phyloP scores from a whole-genome alignment of 1,140 invertebrate genomes.

The Spodoptera frugiperda region DNA sequence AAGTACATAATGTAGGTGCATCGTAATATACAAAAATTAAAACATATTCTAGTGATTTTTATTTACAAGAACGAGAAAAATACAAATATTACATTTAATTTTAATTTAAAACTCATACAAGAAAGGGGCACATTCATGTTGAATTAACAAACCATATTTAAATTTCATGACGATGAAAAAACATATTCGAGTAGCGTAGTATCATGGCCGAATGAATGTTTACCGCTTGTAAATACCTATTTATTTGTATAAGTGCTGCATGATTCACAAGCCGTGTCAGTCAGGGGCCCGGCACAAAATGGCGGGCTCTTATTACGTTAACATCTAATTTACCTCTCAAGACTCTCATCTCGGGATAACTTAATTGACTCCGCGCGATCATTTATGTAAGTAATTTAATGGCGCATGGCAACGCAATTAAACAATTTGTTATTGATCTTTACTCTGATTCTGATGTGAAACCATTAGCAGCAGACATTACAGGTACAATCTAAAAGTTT shows the following conservation, averaged over 20 bases:
- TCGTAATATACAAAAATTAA: too few species aligned
- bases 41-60: too few species aligned
- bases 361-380: conserved; percentile 54
- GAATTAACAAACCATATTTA: too few species aligned
- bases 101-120: too few species aligned
- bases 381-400: conserved; percentile 54
- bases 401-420: conserved; percentile 20
- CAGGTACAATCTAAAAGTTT: conserved; percentile 9
- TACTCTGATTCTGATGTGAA: not conserved
- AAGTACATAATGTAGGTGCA: too few species aligned
- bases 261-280: conserved; percentile 15
- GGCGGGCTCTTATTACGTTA: conserved; percentile 56
- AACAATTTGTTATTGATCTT: conserved; percentile 9
- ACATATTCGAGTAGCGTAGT: too few species aligned
- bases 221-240: too few species aligned
- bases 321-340: conserved; percentile 56
- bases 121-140: too few species aligned
- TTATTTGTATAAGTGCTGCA: not conserved
- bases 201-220: too few species aligned
- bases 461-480: conserved; percentile 1
- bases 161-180: too few species aligned
- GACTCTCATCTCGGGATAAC: conserved; percentile 57
- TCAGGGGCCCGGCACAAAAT: conserved; percentile 31
- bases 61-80: too few species aligned
- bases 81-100: too few species aligned